Percentiles rank a stretch among this genome's conserved stretches.
Conservation (phyloP, 2,888 invertebrate species). For the Cantharis lateralis region DNA sequence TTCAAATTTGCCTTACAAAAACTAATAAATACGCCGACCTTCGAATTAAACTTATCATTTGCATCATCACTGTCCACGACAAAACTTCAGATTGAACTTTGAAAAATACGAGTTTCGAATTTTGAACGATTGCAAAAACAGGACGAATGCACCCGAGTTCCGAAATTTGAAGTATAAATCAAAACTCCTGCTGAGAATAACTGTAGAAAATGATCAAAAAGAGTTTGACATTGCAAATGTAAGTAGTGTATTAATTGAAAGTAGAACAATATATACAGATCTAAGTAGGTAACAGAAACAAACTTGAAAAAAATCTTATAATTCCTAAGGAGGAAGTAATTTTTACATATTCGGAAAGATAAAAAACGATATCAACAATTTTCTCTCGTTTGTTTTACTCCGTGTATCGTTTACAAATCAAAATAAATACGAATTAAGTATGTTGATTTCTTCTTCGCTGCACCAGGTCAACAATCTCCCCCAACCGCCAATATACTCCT, state of each 20-base stretch:
- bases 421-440: constrained; percentile 1
- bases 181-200: background rate
- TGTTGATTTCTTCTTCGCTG: constrained; percentile 14
- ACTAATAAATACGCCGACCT: background rate
- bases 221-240: background rate
- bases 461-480: constrained; percentile 1
- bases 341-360: constrained; percentile 2
- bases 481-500: background rate
- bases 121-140: background rate
- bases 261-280: background rate
- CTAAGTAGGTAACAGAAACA: background rate
- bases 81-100: background rate
- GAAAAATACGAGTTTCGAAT: background rate
- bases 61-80: background rate
- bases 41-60: background rate
- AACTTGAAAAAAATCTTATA: background rate
- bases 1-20: background rate
- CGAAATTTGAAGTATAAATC: background rate
- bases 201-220: background rate
- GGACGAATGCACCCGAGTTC: background rate
- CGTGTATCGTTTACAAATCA: constrained; percentile 7
- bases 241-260: background rate
- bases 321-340: background rate
- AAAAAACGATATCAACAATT: constrained; percentile 3
- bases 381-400: constrained; percentile 8